Percentiles rank a stretch among this genome's conserved stretches.
These are phyloP conservation scores for Molossus alvarezi DNA, from an alignment of 2,797 vertebrate species.

Conservation along the genomic window DNA sequence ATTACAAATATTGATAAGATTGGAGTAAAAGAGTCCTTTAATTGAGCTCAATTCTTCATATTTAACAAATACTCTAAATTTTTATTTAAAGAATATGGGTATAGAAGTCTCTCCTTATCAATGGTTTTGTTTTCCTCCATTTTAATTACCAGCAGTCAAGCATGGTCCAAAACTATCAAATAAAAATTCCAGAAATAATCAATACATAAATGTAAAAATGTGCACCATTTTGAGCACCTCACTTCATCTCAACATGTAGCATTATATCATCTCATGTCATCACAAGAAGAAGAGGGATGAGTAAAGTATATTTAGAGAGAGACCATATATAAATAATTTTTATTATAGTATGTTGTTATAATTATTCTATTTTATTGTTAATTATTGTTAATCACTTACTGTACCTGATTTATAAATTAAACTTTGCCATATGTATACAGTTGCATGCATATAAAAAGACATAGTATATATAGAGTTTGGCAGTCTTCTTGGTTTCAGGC, in stretches of 20 bases:
- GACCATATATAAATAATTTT: neutral
- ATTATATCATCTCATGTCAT: neutral
- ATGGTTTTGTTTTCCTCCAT: neutral
- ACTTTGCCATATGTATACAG: neutral
- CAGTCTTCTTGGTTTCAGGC: neutral
- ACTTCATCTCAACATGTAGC: neutral
- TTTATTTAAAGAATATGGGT: neutral
- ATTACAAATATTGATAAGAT: neutral
- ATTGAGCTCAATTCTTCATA: neutral
- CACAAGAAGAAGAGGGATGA: neutral
- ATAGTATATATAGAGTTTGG: neutral
- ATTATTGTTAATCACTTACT: neutral
- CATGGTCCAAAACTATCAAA: neutral
- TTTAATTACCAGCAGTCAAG: neutral
- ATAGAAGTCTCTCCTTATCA: neutral
- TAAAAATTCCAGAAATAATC: neutral
- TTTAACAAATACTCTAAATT: neutral
- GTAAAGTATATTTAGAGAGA: neutral
- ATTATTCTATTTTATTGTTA: neutral
- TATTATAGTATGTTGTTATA: neutral
- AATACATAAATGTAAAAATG: neutral
- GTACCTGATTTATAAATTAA: neutral
- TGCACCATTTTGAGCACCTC: neutral
- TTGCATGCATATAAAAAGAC: neutral
- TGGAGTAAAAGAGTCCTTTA: neutral